phyloP scores from a whole-genome alignment of 2,113 vertebrate species.

The Montifringilla adamsi region DNA sequence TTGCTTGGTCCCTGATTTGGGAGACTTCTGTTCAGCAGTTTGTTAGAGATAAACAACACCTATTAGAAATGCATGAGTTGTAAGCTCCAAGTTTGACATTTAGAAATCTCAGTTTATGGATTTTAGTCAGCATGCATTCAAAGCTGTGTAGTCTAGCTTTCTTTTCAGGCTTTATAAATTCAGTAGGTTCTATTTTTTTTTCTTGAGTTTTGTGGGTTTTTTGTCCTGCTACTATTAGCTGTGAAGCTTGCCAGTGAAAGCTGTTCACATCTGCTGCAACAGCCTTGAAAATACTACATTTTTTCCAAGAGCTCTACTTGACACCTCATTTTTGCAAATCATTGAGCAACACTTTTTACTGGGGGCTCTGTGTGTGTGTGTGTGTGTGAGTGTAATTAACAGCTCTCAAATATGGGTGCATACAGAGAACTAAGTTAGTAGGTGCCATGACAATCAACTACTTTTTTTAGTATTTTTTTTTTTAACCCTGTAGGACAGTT shows the following conservation, averaged over 20 bases:
- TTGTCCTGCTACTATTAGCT: not conserved
- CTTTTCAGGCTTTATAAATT: not conserved
- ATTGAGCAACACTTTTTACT: not conserved
- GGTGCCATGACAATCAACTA: not conserved
- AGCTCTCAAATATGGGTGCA: not conserved
- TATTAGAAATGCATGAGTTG: not conserved
- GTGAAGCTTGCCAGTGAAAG: not conserved
- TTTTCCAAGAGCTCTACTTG: not conserved
- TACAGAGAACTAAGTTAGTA: not conserved
- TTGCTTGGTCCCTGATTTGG: not conserved
- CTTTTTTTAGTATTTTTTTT: not conserved
- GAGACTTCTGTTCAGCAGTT: not conserved
- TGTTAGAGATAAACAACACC: not conserved
- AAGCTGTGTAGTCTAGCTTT: not conserved
- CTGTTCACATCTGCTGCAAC: not conserved
- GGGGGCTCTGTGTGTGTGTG: not conserved
- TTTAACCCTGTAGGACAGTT: not conserved
- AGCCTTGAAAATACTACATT: not conserved
- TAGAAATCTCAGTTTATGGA: not conserved
- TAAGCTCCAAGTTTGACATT: not conserved
- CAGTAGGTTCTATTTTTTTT: not conserved
- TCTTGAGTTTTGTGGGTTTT: not conserved
- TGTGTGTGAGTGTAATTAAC: not conserved
- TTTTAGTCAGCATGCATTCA: not conserved
- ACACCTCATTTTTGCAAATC: not conserved